These are phyloP conservation scores for Platyrinchus mystaceus DNA, from an alignment of 2,797 vertebrate species.

Conservation along the genomic window DNA sequence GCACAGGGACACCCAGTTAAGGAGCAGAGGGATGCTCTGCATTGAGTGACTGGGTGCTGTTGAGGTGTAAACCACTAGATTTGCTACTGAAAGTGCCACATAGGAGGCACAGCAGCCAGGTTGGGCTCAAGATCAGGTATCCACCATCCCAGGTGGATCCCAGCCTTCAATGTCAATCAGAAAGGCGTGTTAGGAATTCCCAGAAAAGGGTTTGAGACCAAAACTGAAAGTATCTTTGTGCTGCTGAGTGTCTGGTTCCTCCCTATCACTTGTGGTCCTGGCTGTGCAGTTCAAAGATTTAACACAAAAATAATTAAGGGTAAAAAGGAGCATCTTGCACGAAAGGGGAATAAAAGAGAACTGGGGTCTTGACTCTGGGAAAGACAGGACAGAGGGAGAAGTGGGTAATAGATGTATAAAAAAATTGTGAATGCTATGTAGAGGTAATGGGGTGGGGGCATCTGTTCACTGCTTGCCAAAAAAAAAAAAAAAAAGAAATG, in stretches of 20 bases:
- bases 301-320: not conserved
- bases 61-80: not conserved
- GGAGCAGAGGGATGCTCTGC: not conserved
- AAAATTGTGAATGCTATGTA: accelerated
- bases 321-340: not conserved
- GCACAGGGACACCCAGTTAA: not conserved
- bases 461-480: not conserved
- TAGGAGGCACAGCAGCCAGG: not conserved
- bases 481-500: not conserved
- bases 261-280: not conserved
- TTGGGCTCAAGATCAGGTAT: not conserved
- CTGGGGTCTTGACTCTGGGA: not conserved
- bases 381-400: not conserved
- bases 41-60: not conserved
- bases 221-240: not conserved
- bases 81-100: not conserved
- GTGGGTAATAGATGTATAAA: accelerated
- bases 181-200: not conserved
- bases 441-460: not conserved
- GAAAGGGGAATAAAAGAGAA: not conserved
- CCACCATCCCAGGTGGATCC: accelerated
- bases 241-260: not conserved
- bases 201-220: not conserved
- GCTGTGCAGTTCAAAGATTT: not conserved
- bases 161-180: not conserved